Conservation (phyloP, 1,140 invertebrate species). For the Philopotamus ludificatus region DNA sequence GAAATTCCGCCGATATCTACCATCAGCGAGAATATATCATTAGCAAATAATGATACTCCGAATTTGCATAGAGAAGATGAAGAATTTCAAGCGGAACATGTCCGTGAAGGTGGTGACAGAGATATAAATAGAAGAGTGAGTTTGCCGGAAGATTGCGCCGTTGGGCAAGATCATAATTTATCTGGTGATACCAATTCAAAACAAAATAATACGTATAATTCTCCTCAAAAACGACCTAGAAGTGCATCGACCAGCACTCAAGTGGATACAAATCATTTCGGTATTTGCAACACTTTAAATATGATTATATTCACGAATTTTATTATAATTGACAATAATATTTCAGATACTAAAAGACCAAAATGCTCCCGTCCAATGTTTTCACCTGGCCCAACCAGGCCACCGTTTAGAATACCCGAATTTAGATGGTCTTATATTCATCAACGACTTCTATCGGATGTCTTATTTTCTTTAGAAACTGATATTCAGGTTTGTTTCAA, state of each 20-base stretch:
- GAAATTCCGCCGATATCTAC: constrained; percentile 72
- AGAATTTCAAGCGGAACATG: constrained; percentile 43
- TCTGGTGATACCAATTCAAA: constrained; percentile 42
- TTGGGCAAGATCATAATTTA: constrained; percentile 50
- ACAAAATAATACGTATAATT: constrained; percentile 41
- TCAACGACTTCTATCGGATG: constrained; percentile 92
- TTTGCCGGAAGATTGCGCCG: constrained; percentile 61
- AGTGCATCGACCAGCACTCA: constrained; percentile 77
- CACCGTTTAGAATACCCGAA: constrained; percentile 97
- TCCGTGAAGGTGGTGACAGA: constrained; percentile 49
- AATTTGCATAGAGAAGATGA: constrained; percentile 44
- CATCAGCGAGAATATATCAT: constrained; percentile 63
- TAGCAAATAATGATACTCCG: constrained; percentile 49
- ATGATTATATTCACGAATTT: constrained; percentile 2
- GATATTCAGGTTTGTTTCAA: constrained; percentile 85
- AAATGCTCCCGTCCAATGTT: constrained; percentile 77
- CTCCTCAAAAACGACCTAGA: constrained; percentile 66
- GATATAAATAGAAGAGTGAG: constrained; percentile 61
- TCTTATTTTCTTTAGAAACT: constrained; percentile 94
- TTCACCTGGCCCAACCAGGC: constrained; percentile 90
- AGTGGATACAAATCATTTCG: constrained; percentile 79
- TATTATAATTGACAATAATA: constrained; percentile 4
- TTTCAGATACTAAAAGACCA: constrained; percentile 48
- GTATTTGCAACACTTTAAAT: constrained; percentile 51
- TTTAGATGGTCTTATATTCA: constrained; percentile 99